Conservation (phyloP, 1,140 invertebrate genomes). For the Scaptodrosophila lebanonensis region DNA sequence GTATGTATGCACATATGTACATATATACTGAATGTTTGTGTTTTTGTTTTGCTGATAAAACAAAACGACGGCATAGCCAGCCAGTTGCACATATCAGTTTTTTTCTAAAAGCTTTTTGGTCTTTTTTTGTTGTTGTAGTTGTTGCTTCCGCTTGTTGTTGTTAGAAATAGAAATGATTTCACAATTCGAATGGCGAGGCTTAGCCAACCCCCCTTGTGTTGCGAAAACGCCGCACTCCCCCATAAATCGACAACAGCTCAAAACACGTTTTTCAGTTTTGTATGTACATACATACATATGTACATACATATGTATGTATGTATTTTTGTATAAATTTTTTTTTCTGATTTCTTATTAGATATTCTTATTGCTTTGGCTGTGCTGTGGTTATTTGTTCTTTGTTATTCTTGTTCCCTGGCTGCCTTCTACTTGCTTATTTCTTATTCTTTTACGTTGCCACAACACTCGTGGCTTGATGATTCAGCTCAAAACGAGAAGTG, state of each 20-base stretch:
- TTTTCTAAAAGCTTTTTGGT: slow-evolving; percentile 25
- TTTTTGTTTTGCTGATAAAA: slow-evolving; percentile 37
- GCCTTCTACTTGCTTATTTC: slow-evolving; percentile 36
- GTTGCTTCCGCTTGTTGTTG: slow-evolving; percentile 16
- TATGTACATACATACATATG: too few species aligned
- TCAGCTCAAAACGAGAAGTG: slow-evolving; percentile 56
- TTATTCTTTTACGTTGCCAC: slow-evolving; percentile 49
- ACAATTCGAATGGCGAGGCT: slow-evolving; percentile 35
- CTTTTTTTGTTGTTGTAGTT: slow-evolving; percentile 27
- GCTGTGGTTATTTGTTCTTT: slow-evolving; percentile 16
- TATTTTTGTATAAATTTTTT: slow-evolving; percentile 10
- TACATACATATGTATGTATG: too few species aligned
- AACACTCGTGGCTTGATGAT: slow-evolving; percentile 45
- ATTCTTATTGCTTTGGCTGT: slow-evolving; percentile 23
- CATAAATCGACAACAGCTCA: slow-evolving; percentile 23
- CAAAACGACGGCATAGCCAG: slow-evolving; percentile 24
- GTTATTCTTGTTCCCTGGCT: slow-evolving; percentile 3
- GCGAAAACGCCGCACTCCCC: neutral
- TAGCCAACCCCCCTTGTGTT: slow-evolving; percentile 22
- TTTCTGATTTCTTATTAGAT: slow-evolving; percentile 63
- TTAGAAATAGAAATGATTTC: slow-evolving; percentile 71
- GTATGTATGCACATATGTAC: neutral
- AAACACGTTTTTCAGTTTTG: slow-evolving; percentile 52
- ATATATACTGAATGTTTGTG: neutral
- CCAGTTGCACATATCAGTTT: slow-evolving; percentile 5